Evolutionary conservation across 1,140 invertebrate genomes (phyloP).

Genomic region (Andrena cerasifolii): DNA sequence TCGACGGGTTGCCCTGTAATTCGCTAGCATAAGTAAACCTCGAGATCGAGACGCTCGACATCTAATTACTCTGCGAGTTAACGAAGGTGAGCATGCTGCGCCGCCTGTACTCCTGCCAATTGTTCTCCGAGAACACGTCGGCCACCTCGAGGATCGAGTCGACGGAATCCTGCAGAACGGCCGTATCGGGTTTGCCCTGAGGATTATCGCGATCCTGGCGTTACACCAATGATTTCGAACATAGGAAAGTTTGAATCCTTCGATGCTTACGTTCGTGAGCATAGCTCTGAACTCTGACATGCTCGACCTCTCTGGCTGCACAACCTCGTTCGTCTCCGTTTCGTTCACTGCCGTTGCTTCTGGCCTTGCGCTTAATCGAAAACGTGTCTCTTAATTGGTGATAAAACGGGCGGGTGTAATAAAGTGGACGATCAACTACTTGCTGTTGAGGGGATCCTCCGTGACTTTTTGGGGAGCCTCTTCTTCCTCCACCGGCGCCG

Average conservation of each 20-base stretch:
- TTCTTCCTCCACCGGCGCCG: too few species aligned
- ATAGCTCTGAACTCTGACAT: slow-evolving; percentile 65
- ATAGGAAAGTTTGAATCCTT: background rate
- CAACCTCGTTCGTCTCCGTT: background rate
- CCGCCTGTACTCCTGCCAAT: slow-evolving; percentile 65
- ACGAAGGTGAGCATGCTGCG: slow-evolving; percentile 49
- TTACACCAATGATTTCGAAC: too few species aligned
- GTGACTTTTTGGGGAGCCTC: background rate
- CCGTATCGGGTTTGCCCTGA: background rate
- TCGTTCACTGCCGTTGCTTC: background rate
- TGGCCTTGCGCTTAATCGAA: slow-evolving; percentile 8
- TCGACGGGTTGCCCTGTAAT: background rate
- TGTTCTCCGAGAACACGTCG: slow-evolving; percentile 62
- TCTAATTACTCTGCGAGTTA: slow-evolving; percentile 29
- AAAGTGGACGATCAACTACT: background rate
- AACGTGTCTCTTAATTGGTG: slow-evolving; percentile 4
- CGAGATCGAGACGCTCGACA: background rate
- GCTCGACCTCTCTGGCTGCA: slow-evolving; percentile 28
- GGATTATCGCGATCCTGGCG: slow-evolving; percentile 11
- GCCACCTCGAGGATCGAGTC: slow-evolving; percentile 61
- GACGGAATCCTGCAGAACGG: slow-evolving; percentile 10
- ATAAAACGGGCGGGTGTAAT: background rate
- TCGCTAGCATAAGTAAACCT: background rate
- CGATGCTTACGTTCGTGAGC: slow-evolving; percentile 57
- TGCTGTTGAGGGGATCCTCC: background rate